Percentiles rank a stretch among this genome's conserved stretches.
Evolutionary conservation across 2,113 vertebrate genomes (phyloP).

Genomic region (Ammospiza nelsoni): DNA sequence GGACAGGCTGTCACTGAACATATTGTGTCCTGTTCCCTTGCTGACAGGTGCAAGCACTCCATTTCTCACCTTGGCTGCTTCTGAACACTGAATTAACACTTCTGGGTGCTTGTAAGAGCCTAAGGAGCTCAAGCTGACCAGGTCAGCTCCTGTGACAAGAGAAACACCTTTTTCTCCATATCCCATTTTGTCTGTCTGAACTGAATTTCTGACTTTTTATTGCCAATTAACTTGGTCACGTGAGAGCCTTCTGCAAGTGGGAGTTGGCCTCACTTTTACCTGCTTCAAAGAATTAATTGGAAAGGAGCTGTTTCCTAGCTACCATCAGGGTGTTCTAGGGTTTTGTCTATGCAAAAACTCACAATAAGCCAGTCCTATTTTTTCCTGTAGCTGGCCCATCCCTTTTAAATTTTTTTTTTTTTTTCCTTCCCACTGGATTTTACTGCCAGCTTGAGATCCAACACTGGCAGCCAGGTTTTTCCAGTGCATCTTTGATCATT

Average conservation of each 20-base stretch:
- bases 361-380: not conserved
- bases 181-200: not conserved
- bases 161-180: rapidly evolving
- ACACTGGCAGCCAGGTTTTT: conserved; percentile 64
- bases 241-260: not conserved
- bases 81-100: not conserved
- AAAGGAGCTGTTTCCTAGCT: not conserved
- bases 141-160: not conserved
- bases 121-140: not conserved
- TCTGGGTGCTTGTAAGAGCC: not conserved
- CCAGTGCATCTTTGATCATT: conserved; percentile 63
- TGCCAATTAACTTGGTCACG: not conserved
- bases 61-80: not conserved
- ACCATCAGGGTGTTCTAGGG: not conserved
- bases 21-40: not conserved
- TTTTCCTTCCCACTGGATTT: conserved; percentile 35
- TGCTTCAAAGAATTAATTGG: not conserved
- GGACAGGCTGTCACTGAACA: not conserved
- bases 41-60: not conserved
- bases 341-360: not conserved
- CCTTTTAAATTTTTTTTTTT: not conserved
- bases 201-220: not conserved
- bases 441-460: conserved; percentile 51
- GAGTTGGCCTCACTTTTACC: not conserved
- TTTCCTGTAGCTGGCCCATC: not conserved